Conservation (phyloP, 2,113 vertebrate species). For the Perognathus longimembris region DNA sequence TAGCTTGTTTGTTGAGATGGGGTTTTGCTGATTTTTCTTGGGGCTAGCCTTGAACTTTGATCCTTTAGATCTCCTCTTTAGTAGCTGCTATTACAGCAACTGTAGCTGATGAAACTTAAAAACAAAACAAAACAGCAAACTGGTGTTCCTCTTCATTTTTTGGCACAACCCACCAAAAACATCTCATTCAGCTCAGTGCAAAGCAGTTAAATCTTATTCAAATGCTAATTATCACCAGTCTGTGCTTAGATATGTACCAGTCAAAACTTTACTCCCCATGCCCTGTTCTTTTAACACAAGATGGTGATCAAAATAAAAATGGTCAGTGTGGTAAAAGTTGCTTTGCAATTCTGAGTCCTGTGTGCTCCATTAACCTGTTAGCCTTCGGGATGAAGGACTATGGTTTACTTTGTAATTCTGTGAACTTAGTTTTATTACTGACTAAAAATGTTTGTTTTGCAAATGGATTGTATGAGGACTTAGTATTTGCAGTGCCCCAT, state of each 20-base stretch:
- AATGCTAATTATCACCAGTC: background rate
- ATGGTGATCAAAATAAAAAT: background rate
- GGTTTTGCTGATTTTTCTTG: no score
- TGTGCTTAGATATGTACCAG: background rate
- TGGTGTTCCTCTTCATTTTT: background rate
- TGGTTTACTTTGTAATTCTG: background rate
- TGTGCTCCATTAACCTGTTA: constrained; percentile 38
- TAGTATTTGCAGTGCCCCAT: background rate
- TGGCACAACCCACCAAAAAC: background rate
- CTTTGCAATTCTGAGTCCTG: constrained; percentile 1
- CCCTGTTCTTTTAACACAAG: background rate
- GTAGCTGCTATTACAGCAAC: no score
- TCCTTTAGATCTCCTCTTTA: no score
- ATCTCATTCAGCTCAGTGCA: background rate
- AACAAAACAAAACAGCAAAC: no score
- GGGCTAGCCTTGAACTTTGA: no score
- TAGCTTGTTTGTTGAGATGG: no score
- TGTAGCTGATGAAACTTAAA: no score
- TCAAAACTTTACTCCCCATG: background rate
- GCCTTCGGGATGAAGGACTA: background rate
- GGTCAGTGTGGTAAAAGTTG: background rate
- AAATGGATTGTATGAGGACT: background rate
- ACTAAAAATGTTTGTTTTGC: constrained; percentile 5
- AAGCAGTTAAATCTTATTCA: background rate
- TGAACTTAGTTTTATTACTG: constrained; percentile 6